These are phyloP conservation scores for Vulpes vulpes DNA, from an alignment of 2,113 vertebrate species.

Conservation along the genomic window DNA sequence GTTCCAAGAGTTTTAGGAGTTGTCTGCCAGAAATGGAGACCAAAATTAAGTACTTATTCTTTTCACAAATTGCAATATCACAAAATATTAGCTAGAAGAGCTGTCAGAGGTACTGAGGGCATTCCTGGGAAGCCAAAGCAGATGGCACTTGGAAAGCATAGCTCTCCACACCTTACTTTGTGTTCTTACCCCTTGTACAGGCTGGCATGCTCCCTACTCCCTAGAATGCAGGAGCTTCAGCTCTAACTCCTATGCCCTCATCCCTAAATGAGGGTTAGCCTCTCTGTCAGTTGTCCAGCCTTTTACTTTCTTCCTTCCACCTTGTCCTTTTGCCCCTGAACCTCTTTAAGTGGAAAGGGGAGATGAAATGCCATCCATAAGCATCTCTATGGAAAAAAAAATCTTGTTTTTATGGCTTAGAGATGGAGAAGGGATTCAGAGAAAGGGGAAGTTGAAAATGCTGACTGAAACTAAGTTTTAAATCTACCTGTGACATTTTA, in stretches of 20 bases:
- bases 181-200: too few species aligned
- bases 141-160: accelerated
- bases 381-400: not conserved
- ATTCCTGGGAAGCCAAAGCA: not conserved
- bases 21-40: not conserved
- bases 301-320: not conserved
- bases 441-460: not conserved
- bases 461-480: not conserved
- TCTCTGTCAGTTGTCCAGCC: too few species aligned
- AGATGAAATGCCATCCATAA: not conserved
- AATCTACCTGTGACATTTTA: not conserved
- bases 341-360: not conserved
- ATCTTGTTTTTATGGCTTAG: not conserved
- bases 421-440: not conserved
- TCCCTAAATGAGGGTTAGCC: not conserved
- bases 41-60: not conserved
- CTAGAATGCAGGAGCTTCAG: not conserved
- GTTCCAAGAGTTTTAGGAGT: not conserved
- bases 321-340: not conserved
- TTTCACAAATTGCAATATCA: not conserved
- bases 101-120: not conserved
- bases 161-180: not conserved
- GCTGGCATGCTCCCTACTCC: accelerated
- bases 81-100: not conserved
- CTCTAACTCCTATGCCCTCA: accelerated